These are phyloP conservation scores for Cheilosia soror DNA, from an alignment of 2,888 invertebrate genomes.

Conservation along the genomic window DNA sequence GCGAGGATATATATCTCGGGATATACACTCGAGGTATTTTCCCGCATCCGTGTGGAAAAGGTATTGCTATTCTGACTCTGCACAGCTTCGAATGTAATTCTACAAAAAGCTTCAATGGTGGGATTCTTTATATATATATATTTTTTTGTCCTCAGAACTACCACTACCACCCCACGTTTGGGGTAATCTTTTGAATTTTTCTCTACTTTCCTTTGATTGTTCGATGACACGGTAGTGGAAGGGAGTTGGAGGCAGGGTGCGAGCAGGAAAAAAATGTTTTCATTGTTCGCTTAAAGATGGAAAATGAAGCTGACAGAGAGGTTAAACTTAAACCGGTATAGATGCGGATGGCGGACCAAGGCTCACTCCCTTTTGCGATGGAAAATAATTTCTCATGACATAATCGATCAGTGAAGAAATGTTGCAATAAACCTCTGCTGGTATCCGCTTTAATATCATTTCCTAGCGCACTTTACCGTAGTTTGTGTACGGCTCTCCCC, in stretches of 20 bases:
- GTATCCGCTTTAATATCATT: constrained; percentile 66
- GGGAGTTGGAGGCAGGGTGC: neutral
- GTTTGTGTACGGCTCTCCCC: neutral
- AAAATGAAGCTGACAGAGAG: constrained; percentile 70
- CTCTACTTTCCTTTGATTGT: constrained; percentile 66
- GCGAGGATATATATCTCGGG: constrained; percentile 65
- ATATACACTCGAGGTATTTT: constrained; percentile 73
- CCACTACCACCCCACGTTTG: constrained; percentile 9
- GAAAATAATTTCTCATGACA: constrained; percentile 71
- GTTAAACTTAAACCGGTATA: constrained; percentile 63
- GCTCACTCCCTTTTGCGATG: neutral
- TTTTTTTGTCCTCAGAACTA: constrained; percentile 13
- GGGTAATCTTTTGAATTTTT: constrained; percentile 68
- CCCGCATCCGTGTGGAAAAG: constrained; percentile 71
- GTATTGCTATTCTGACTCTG: constrained; percentile 71
- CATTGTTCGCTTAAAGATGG: constrained; percentile 67
- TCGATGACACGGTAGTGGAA: constrained; percentile 24
- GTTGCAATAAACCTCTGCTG: constrained; percentile 63
- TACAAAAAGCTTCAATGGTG: constrained; percentile 65
- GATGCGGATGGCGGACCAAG: constrained; percentile 12
- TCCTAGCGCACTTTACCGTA: constrained; percentile 44
- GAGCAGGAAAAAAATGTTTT: constrained; percentile 58
- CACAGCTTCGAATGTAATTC: constrained; percentile 74
- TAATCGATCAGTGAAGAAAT: constrained; percentile 70
- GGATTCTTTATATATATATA: constrained; percentile 31